Percentiles rank a stretch among this genome's conserved stretches.
These are phyloP conservation scores for Cetoscarus ocellatus DNA, from an alignment of 2,797 vertebrate genomes.

Conservation along the genomic window DNA sequence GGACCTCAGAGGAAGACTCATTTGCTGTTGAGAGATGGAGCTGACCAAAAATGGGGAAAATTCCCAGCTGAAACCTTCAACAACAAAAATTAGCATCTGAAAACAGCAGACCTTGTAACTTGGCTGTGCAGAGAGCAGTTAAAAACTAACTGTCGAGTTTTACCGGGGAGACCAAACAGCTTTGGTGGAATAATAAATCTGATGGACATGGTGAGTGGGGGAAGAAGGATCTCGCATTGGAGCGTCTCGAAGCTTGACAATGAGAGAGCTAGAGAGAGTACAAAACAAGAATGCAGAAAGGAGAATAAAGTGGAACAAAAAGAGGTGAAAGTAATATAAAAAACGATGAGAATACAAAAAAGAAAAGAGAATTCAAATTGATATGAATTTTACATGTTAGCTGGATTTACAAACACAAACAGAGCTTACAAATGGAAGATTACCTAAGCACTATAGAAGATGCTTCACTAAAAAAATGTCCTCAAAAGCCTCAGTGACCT, in stretches of 20 bases:
- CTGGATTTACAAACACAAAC: no score
- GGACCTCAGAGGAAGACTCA: slow-evolving; percentile 32
- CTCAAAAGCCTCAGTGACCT: no score
- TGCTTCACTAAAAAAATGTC: no score
- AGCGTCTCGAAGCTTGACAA: slow-evolving; percentile 31
- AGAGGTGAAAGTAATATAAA: no score
- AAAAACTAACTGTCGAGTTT: slow-evolving; percentile 59
- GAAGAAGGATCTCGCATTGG: slow-evolving; percentile 52
- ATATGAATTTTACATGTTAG: no score
- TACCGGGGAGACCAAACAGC: slow-evolving; percentile 51
- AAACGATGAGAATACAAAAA: no score
- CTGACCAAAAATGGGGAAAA: slow-evolving; percentile 26
- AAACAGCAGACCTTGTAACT: slow-evolving; percentile 47
- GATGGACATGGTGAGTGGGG: slow-evolving; percentile 62
- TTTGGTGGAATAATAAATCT: slow-evolving; percentile 61
- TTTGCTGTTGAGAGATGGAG: slow-evolving; percentile 33
- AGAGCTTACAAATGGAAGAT: no score
- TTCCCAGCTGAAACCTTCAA: slow-evolving; percentile 38
- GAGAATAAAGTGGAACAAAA: no score
- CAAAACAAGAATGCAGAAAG: no score
- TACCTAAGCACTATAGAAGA: no score
- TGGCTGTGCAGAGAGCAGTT: slow-evolving; percentile 52
- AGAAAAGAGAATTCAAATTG: no score
- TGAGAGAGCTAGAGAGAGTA: no score
- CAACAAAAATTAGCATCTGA: slow-evolving; percentile 55